Conservation (phyloP, 2,797 vertebrate genomes). For the Arrhamphus sclerolepis region DNA sequence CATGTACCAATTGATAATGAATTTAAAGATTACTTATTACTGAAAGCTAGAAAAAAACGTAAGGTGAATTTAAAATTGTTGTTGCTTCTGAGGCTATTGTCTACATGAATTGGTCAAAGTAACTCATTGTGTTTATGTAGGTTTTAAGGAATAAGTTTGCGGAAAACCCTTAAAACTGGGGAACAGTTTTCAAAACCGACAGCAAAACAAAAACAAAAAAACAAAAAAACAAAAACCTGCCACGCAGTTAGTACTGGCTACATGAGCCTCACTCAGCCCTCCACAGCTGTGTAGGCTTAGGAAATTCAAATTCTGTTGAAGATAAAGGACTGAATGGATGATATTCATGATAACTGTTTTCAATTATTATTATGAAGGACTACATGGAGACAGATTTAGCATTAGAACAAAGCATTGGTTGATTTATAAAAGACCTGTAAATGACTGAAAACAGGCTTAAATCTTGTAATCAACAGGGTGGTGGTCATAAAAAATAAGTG, state of each 20-base stretch:
- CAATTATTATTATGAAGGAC: constrained; percentile 57
- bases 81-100: too few relatives aligned
- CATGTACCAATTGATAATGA: too few relatives aligned
- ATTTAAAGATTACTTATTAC: too few relatives aligned
- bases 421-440: constrained; percentile 36
- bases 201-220: too few relatives aligned
- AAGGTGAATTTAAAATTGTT: too few relatives aligned
- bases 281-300: constrained; percentile 25
- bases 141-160: too few relatives aligned
- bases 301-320: constrained; percentile 60
- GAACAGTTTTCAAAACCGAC: constrained; percentile 66
- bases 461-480: constrained; percentile 5
- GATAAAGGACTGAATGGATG: constrained; percentile 54
- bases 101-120: too few relatives aligned
- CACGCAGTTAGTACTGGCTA: too few relatives aligned
- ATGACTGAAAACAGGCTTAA: constrained; percentile 17
- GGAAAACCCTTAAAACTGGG: too few relatives aligned
- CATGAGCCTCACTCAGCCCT: background rate
- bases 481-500: constrained; percentile 1
- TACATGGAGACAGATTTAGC: constrained; percentile 45
- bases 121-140: too few relatives aligned
- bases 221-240: constrained; percentile 62
- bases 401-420: constrained; percentile 39
- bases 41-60: too few relatives aligned
- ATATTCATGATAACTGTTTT: constrained; percentile 44